phyloP scores from a whole-genome alignment of 2,113 vertebrate species.

The Podiceps cristatus region DNA sequence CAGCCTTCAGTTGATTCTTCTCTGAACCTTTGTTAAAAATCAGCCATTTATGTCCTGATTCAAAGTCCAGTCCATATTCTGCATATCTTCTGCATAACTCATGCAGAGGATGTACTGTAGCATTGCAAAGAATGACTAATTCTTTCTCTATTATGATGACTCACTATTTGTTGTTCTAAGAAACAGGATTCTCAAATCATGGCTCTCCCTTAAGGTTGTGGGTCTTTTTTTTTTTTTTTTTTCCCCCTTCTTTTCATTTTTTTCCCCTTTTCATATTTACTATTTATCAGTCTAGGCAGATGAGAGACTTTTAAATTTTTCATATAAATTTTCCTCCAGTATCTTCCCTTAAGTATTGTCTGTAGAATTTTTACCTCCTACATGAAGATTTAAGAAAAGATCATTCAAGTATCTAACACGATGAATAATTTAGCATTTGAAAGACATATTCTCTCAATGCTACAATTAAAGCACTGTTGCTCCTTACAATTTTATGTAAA shows the following conservation, averaged over 20 bases:
- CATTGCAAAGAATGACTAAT: slow-evolving; percentile 64
- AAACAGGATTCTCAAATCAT: slow-evolving; percentile 50
- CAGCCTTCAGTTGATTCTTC: background rate
- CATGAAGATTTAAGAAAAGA: slow-evolving; percentile 29
- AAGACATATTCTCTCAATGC: slow-evolving; percentile 54
- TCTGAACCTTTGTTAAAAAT: background rate
- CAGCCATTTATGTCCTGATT: slow-evolving; percentile 20
- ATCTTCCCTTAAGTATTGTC: slow-evolving; percentile 3
- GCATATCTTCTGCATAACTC: slow-evolving; percentile 42
- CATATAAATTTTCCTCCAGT: background rate
- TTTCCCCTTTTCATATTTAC: background rate
- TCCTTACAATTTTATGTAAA: slow-evolving; percentile 29
- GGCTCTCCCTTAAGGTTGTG: background rate
- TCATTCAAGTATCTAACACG: slow-evolving; percentile 7
- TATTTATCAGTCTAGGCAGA: slow-evolving; percentile 36
- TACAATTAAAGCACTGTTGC: slow-evolving; percentile 49
- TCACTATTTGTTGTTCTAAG: slow-evolving; percentile 68
- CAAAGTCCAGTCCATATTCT: slow-evolving; percentile 23
- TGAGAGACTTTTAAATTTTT: background rate
- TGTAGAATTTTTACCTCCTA: slow-evolving; percentile 23
- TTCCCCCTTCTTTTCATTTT: background rate
- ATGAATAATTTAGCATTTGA: slow-evolving; percentile 65
- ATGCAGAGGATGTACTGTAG: slow-evolving; percentile 23
- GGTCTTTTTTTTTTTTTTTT: background rate
- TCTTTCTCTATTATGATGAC: slow-evolving; percentile 63